phyloP scores from a whole-genome alignment of 2,888 invertebrate species.

The Eupithecia pulchellata region DNA sequence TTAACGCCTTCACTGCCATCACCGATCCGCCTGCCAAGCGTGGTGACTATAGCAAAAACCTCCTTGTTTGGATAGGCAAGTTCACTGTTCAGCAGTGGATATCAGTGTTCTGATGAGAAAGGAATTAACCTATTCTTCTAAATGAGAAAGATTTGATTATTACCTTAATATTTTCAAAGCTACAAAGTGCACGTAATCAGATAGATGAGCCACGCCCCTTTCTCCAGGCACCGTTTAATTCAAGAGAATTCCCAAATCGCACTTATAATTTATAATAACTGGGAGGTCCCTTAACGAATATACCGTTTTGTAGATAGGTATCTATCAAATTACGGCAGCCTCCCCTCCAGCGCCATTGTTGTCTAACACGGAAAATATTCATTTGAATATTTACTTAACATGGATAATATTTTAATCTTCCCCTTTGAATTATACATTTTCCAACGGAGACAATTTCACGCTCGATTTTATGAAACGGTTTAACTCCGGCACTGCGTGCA shows the following conservation, averaged over 20 bases:
- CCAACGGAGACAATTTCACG: conserved; percentile 85
- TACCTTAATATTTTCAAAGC: conserved; percentile 15
- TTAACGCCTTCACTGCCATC: background rate
- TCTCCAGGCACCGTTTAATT: conserved; percentile 75
- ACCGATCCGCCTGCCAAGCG: background rate
- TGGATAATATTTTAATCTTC: conserved; percentile 87
- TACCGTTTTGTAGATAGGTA: conserved; percentile 84
- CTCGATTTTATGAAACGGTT: conserved; percentile 66
- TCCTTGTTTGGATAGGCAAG: background rate
- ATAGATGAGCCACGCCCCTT: conserved; percentile 54
- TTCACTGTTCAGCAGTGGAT: background rate
- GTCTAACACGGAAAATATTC: conserved; percentile 86
- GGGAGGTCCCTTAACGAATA: conserved; percentile 80
- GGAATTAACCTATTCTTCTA: background rate
- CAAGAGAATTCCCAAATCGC: conserved; percentile 77
- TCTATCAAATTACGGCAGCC: conserved; percentile 83
- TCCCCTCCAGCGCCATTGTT: conserved; percentile 80
- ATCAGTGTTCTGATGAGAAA: background rate
- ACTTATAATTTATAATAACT: conserved; percentile 84
- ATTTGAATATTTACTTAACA: conserved; percentile 87
- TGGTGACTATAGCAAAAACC: background rate
- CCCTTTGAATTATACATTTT: conserved; percentile 86
- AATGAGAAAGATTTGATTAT: background rate
- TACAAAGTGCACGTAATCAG: conserved; percentile 48
- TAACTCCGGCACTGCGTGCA: conserved; percentile 60